Conservation (phyloP, 2,797 vertebrate genomes). For the Karalla daura region DNA sequence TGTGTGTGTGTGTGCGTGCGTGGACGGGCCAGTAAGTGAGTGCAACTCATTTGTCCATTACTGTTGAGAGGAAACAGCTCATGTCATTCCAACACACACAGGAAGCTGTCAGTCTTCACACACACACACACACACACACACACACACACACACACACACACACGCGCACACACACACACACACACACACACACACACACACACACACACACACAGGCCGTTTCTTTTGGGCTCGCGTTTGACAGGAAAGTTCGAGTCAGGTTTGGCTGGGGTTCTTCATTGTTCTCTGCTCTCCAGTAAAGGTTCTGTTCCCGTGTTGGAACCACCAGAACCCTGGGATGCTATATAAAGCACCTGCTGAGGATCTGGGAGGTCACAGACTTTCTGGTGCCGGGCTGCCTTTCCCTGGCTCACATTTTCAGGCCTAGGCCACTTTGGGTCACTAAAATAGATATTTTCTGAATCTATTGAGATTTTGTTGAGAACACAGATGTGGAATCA, state of each 20-base stretch:
- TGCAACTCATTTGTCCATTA: slow-evolving; percentile 18
- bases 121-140: background rate
- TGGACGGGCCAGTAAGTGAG: background rate
- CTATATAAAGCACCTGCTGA: background rate
- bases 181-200: background rate
- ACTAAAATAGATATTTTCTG: background rate
- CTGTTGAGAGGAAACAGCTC: slow-evolving; percentile 39
- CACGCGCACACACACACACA: slow-evolving; percentile 5
- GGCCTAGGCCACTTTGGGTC: background rate
- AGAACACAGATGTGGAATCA: background rate
- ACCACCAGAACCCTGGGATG: background rate
- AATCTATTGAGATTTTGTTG: background rate
- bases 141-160: slow-evolving; percentile 6
- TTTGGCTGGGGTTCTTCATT: background rate
- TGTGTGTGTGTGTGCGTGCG: background rate
- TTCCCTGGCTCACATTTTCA: background rate
- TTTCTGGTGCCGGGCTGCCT: background rate
- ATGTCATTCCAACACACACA: slow-evolving; percentile 37
- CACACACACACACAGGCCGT: slow-evolving; percentile 4
- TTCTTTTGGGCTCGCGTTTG: background rate
- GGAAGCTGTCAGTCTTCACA: slow-evolving; percentile 29
- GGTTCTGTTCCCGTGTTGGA: background rate
- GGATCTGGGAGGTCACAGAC: background rate
- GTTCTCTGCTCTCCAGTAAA: background rate
- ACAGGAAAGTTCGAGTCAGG: slow-evolving; percentile 18